Conservation (phyloP, 2,113 vertebrate species). For the Anolis carolinensis region DNA sequence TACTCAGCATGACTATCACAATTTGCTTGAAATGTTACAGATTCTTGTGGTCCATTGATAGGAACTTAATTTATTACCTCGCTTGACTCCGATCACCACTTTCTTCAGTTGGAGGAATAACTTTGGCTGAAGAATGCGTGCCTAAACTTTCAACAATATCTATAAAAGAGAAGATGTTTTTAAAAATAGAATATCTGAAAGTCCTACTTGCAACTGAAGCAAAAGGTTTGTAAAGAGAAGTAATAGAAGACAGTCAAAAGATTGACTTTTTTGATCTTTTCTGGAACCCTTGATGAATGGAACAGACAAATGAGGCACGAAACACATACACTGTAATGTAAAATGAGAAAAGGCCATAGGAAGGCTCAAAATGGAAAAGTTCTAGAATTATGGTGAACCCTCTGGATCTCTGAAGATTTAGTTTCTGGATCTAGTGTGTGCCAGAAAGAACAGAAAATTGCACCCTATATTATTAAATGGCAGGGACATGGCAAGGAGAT, state of each 20-base stretch:
- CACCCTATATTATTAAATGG: no score
- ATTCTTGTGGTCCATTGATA: neutral
- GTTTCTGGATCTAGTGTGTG: no score
- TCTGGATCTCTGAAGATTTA: no score
- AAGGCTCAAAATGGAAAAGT: neutral
- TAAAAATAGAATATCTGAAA: neutral
- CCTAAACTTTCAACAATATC: neutral
- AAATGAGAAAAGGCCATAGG: neutral
- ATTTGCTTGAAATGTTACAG: neutral
- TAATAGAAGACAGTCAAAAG: neutral
- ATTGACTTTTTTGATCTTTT: neutral
- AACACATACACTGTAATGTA: neutral
- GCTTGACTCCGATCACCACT: neutral
- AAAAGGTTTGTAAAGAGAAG: neutral
- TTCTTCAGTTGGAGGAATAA: neutral
- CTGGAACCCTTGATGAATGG: neutral
- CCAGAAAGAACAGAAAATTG: no score
- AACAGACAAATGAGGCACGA: neutral
- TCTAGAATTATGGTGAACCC: neutral
- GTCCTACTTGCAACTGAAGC: neutral
- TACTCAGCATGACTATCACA: neutral
- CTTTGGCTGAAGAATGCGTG: neutral
- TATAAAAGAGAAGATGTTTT: neutral
- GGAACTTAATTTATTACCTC: constrained; percentile 11
- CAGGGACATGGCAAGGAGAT: neutral